A percentile compares a stretch with the other conserved stretches of the same genome.
phyloP scores from a whole-genome alignment of 92 coral and sea anemone genomes.

The Epizoanthus stellaris region DNA sequence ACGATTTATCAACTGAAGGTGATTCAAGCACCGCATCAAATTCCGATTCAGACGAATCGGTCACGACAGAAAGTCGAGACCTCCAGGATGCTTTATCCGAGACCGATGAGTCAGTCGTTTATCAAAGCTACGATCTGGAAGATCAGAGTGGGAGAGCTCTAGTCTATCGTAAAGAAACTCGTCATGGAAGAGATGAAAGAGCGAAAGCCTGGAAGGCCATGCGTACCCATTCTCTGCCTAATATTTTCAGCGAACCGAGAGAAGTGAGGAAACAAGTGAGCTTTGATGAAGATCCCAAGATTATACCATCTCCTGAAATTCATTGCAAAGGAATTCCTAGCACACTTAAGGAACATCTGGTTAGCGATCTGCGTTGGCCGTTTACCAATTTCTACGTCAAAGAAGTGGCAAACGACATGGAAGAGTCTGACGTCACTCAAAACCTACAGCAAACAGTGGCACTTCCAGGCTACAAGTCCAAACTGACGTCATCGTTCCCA shows the following conservation, averaged over 20 bases:
- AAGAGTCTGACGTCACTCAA: conserved; percentile 11
- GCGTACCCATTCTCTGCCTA: conserved; percentile 11
- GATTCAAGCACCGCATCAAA: neutral
- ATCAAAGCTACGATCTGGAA: conserved; percentile 16
- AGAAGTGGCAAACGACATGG: conserved; percentile 56
- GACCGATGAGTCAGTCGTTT: conserved; percentile 11
- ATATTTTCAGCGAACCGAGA: neutral
- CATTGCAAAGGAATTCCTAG: neutral
- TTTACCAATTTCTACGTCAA: conserved; percentile 78
- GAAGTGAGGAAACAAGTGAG: neutral
- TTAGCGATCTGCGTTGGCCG: conserved; percentile 81
- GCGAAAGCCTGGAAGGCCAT: neutral
- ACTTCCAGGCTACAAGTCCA: conserved; percentile 67
- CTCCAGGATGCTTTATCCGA: neutral
- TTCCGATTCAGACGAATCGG: neutral
- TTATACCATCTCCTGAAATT: neutral
- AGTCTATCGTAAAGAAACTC: conserved; percentile 5
- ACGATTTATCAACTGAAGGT: neutral
- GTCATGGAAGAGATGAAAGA: neutral
- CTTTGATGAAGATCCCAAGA: conserved; percentile 21
- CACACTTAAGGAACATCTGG: conserved; percentile 53
- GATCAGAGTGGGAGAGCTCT: conserved; percentile 11
- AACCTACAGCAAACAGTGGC: conserved; percentile 4
- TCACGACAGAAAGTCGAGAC: neutral
- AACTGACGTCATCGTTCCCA: conserved; percentile 66